A percentile compares a stretch with the other conserved stretches of the same genome.
Evolutionary conservation across 1,140 invertebrate species (phyloP).

Genomic region (Magallana gigas): DNA sequence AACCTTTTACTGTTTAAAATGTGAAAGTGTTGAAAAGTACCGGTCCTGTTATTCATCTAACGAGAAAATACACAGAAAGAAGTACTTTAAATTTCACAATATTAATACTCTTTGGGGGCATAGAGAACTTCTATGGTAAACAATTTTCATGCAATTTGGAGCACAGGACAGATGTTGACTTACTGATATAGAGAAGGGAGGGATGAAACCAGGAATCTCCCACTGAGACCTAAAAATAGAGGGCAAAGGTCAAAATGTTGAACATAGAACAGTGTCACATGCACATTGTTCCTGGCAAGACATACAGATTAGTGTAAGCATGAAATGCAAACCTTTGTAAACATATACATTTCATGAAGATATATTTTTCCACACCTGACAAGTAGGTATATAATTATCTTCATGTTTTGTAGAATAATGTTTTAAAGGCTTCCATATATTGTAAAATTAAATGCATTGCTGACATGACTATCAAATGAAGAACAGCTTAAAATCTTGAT

Average conservation of each 20-base stretch:
- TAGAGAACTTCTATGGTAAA: too few relatives aligned
- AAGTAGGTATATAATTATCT: too few relatives aligned
- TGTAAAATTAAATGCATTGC: not conserved
- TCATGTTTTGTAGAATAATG: too few relatives aligned
- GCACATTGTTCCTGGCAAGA: too few relatives aligned
- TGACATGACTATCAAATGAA: conserved; percentile 1
- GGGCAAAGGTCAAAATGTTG: conserved; percentile 22
- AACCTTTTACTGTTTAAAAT: too few relatives aligned
- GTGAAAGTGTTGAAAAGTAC: too few relatives aligned
- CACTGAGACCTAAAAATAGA: conserved; percentile 55
- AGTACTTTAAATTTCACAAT: too few relatives aligned
- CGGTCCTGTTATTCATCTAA: too few relatives aligned
- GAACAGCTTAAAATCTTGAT: not conserved
- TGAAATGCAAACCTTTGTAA: not conserved
- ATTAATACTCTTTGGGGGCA: too few relatives aligned
- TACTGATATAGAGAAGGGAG: conserved; percentile 51
- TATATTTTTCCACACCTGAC: too few relatives aligned
- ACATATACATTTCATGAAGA: not conserved
- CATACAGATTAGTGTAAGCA: not conserved
- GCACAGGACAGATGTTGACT: not conserved
- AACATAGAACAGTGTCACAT: not conserved
- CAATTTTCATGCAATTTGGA: too few relatives aligned
- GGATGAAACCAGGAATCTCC: conserved; percentile 52
- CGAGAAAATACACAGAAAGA: too few relatives aligned
- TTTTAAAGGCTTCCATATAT: not conserved